Base-by-base conservation (phyloP, 1,140 invertebrate genomes). In the Anoplophora glabripennis region DNA sequence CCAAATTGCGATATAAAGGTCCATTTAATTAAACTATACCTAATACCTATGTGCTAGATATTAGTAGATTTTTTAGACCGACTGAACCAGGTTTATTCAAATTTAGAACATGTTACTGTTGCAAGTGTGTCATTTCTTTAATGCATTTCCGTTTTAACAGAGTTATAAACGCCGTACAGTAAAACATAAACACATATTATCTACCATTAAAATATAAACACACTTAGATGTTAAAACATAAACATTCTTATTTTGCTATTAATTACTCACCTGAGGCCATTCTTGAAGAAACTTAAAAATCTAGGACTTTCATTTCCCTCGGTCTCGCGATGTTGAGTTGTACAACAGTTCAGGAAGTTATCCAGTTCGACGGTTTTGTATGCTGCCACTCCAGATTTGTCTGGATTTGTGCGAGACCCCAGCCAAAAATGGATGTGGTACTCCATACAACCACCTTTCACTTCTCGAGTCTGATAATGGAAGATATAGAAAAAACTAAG, bases 391-490 rank as follows among this genome's bases (percentile, higher is more conserved):
- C 89, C 86, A 49, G 90, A 88, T 67, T 90, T 90, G 72, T 92
- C 90, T 59, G 84, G 74, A 33, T 86, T 85, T 15, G 90, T 87
- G 35, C 85, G 78, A 15, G 80, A 80, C 14, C 94, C 93, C 21
- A 95, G 81, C 94, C 94, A 97, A 70, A 95, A 94, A 76, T 97
- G 94, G 58, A 97, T 88, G 61, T 83, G 75, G 36, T 73, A 69
- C 63, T 74, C 72, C 10, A 69, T 48, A 11, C 38, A 59, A 68
- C 65, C 72, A 57, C 21, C 63, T 61, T 78, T 80, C n/a, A 78
- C 66, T 61, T 81, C 80, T 54, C 78, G 72, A 41, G 72, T 72
- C 81, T 81, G 55, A 57, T 60, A 52, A 28, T 56, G 0, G n/a
- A 37, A 4, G 12, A 4, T 17, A 47, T 18, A n/a, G 15, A 21